Conservation (phyloP, 2,797 vertebrate species). For the Champsocephalus esox region DNA sequence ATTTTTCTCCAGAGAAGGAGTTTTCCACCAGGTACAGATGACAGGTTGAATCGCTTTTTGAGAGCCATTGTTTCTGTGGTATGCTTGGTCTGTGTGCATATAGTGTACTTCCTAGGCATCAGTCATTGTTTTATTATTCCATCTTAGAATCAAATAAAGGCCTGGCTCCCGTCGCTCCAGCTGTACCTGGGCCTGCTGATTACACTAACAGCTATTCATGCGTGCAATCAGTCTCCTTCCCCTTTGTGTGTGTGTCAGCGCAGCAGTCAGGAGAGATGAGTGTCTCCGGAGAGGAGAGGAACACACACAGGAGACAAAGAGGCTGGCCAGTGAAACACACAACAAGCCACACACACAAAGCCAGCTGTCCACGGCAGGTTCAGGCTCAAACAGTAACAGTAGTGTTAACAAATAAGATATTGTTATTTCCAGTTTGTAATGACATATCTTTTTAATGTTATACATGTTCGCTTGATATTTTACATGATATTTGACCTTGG, state of each 20-base stretch:
- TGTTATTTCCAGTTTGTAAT: neutral
- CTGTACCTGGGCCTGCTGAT: slow-evolving; percentile 66
- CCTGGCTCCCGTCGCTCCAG: slow-evolving; percentile 48
- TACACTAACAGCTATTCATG: slow-evolving; percentile 67
- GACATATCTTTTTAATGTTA: neutral
- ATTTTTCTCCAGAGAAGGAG: slow-evolving; percentile 37
- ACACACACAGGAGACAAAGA: slow-evolving; percentile 73
- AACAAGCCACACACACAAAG: slow-evolving; percentile 60
- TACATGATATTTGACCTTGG: too few relatives aligned
- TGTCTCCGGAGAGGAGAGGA: slow-evolving; percentile 72
- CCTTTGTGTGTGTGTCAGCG: slow-evolving; percentile 76
- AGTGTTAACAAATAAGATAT: slow-evolving; percentile 6
- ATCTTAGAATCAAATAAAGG: slow-evolving; percentile 51
- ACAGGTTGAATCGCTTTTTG: slow-evolving; percentile 39
- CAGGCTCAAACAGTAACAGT: slow-evolving; percentile 26
- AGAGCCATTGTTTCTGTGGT: slow-evolving; percentile 45
- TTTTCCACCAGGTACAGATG: slow-evolving; percentile 38
- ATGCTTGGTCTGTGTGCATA: slow-evolving; percentile 15
- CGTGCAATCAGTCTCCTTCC: slow-evolving; percentile 68
- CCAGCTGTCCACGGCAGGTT: slow-evolving; percentile 61
- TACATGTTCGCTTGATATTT: too few relatives aligned
- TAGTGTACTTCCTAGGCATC: slow-evolving; percentile 39
- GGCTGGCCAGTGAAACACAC: slow-evolving; percentile 57
- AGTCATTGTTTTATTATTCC: slow-evolving; percentile 48
- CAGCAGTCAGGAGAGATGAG: slow-evolving; percentile 75